Base-by-base conservation (phyloP, 2,888 invertebrate genomes). In the Eurytoma californica region DNA sequence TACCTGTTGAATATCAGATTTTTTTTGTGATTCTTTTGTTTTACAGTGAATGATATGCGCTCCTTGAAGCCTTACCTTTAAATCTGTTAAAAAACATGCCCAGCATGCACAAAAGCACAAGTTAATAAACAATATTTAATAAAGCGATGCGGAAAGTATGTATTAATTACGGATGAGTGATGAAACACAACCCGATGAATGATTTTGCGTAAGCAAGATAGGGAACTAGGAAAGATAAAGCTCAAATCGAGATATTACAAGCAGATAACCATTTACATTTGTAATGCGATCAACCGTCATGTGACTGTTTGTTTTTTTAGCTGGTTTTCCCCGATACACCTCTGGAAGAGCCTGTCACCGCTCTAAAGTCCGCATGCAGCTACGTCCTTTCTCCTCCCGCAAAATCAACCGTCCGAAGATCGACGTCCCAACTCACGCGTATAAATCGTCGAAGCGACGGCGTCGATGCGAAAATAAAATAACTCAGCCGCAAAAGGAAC, bases 41-140 rank as follows among this genome's bases (percentile, higher is more conserved):
- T 24, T 49, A 39, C 18, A 39, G 51, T 60, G 20, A 72, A 72
- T 72, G 16, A 61, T 61, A 61, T 58, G 20, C 7, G 13, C 51
- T 69, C 13, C 47, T 58, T 7, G 18, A 55, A 55, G 58, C 39
- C 75, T 80, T 80, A 80, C 80, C 80, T 80, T 66, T 58, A n/a
- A 24, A n/a, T 14, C 12, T 67, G n/a, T 28, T 65, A 58, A 30
- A 77, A 60, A 72, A 73, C 53, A 68, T 68, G 16, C 55, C 51
- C 67, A 51, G 47, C 73, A 69, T 73, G 63, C 58, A 18, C 57
- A 0, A 63, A 53, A 77, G 55, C 18, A 51, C 3, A 58, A 39
- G 65, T 18, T 67, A 47, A 20, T 47, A 49, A 69, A 12, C 60
- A 30, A 74, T 58, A n/a, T 72, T 55, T 63, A 73, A 18, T 5